Percentiles rank a stretch among this genome's conserved stretches.
Conservation (phyloP, 2,888 invertebrate genomes). For the Metellina segmentata region DNA sequence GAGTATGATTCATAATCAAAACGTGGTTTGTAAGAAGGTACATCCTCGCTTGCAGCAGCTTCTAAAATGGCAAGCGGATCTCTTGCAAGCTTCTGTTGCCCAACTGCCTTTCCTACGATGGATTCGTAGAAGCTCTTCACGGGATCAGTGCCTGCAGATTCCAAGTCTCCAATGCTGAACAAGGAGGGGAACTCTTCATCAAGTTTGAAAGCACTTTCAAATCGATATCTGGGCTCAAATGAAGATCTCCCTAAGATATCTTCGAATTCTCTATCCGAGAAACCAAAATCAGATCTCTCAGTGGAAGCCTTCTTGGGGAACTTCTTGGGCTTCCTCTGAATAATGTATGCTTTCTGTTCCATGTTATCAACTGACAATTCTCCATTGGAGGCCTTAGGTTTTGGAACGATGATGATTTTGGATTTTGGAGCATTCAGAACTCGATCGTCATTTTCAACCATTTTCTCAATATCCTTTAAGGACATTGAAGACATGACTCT, state of each 20-base stretch:
- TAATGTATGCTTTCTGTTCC: slow-evolving; percentile 52
- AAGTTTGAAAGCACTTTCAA: slow-evolving; percentile 37
- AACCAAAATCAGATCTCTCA: slow-evolving; percentile 10
- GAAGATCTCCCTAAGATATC: slow-evolving; percentile 25
- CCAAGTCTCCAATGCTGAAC: slow-evolving; percentile 43
- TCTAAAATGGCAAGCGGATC: slow-evolving; percentile 49
- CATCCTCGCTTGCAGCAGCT: slow-evolving; percentile 46
- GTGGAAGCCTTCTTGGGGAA: slow-evolving; percentile 22
- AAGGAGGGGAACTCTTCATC: slow-evolving; percentile 45
- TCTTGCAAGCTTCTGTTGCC: background rate
- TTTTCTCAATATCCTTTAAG: slow-evolving; percentile 51
- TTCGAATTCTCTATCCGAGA: background rate
- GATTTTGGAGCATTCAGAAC: slow-evolving; percentile 48
- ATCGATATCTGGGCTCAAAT: slow-evolving; percentile 22
- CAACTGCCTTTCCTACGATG: slow-evolving; percentile 46
- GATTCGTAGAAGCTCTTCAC: slow-evolving; percentile 63
- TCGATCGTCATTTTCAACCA: slow-evolving; percentile 69
- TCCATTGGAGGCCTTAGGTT: background rate
- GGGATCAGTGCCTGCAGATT: slow-evolving; percentile 37
- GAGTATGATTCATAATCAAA: slow-evolving; percentile 67
- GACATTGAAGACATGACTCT: slow-evolving; percentile 65
- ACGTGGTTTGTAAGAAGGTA: slow-evolving; percentile 52
- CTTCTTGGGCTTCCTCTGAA: slow-evolving; percentile 55
- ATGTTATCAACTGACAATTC: slow-evolving; percentile 10
- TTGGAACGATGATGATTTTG: slow-evolving; percentile 49